Percentiles rank a stretch among this genome's conserved stretches.
phyloP scores from a whole-genome alignment of 2,797 vertebrate genomes.

The Takifugu ocellatus region DNA sequence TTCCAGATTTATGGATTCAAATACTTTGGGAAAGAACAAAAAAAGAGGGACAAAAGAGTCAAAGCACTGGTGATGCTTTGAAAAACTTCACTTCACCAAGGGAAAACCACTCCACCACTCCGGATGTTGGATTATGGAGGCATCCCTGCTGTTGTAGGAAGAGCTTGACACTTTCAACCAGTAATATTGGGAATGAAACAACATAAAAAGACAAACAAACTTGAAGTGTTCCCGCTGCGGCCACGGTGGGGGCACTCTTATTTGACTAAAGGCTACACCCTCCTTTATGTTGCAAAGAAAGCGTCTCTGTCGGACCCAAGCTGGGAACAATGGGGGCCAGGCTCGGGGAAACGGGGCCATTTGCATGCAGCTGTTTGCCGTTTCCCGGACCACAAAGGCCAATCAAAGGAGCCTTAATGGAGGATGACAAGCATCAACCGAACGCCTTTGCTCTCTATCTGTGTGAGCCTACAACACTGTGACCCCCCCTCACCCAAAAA shows the following conservation, averaged over 20 bases:
- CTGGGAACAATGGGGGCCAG: conserved; percentile 86
- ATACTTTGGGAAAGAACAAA: conserved; percentile 42
- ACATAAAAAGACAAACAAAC: conserved; percentile 80
- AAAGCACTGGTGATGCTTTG: conserved; percentile 37
- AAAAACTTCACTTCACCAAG: conserved; percentile 59
- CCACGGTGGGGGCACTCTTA: conserved; percentile 82
- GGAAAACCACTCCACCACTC: conserved; percentile 55
- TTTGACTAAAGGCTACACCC: conserved; percentile 81
- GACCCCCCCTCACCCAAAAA: conserved; percentile 41
- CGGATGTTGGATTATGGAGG: conserved; percentile 75
- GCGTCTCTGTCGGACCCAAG: conserved; percentile 86
- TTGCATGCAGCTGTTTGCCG: conserved; percentile 97
- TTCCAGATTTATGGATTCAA: conserved; percentile 38
- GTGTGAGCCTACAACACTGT: conserved; percentile 56
- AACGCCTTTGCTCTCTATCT: conserved; percentile 73
- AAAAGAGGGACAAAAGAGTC: conserved; percentile 19
- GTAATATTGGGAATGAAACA: conserved; percentile 73
- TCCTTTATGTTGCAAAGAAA: conserved; percentile 81
- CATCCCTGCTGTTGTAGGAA: conserved; percentile 70
- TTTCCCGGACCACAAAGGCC: conserved; percentile 92
- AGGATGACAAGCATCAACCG: conserved; percentile 84
- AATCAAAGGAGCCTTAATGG: conserved; percentile 86
- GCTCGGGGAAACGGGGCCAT: conserved; percentile 81
- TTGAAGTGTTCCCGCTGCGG: conserved; percentile 78
- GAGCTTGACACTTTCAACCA: conserved; percentile 78